Conservation (phyloP, 2,113 vertebrate genomes). For the Chaetodon trifascialis region DNA sequence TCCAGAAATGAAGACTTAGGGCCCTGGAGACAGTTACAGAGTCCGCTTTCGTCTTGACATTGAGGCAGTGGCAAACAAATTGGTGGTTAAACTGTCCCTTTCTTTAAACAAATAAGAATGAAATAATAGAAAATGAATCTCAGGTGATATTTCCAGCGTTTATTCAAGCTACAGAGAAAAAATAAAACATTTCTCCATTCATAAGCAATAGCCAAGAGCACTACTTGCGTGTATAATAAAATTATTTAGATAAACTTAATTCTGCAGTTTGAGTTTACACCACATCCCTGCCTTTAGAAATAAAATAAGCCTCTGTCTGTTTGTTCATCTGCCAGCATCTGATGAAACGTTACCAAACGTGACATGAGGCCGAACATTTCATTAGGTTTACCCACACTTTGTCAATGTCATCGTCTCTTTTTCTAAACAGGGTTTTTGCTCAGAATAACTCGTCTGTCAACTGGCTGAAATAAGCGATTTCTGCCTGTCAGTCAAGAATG, state of each 20-base stretch:
- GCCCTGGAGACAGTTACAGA: too few species aligned
- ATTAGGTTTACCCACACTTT: not conserved
- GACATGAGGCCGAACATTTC: not conserved
- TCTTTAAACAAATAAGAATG: not conserved
- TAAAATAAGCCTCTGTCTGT: not conserved
- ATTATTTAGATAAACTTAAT: not conserved
- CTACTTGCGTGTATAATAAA: not conserved
- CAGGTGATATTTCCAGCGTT: not conserved
- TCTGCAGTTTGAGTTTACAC: not conserved
- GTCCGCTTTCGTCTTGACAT: not conserved
- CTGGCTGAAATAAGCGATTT: slow-evolving; percentile 13
- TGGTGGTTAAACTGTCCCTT: not conserved
- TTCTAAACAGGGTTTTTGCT: slow-evolving; percentile 6
- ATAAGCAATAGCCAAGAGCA: not conserved
- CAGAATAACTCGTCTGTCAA: slow-evolving; percentile 5
- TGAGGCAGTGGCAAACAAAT: not conserved
- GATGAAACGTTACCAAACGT: slow-evolving; percentile 1
- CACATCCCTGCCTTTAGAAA: not conserved
- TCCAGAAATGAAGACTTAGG: not conserved
- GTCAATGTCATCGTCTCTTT: not conserved
- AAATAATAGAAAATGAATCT: not conserved
- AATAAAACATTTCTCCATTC: not conserved
- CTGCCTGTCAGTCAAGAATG: slow-evolving; percentile 1
- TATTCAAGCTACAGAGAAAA: not conserved
- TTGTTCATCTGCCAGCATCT: not conserved